Conservation (phyloP, 2,888 invertebrate genomes). For the Germaria angustata region DNA sequence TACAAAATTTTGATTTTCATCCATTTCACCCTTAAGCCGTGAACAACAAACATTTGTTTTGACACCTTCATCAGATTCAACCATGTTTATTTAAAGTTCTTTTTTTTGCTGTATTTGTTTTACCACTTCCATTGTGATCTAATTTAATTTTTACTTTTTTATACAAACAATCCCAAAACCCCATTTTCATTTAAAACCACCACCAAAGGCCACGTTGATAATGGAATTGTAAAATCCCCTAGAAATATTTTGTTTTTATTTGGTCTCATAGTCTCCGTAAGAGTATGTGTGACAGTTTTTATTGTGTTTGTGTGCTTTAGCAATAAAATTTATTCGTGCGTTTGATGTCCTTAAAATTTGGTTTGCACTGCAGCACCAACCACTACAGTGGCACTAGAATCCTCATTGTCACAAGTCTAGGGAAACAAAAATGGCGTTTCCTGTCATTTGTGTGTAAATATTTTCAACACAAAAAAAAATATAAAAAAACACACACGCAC, state of each 20-base stretch:
- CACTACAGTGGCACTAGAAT: constrained; percentile 12
- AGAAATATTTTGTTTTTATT: neutral
- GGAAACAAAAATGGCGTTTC: constrained; percentile 48
- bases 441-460: constrained; percentile 32
- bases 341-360: constrained; percentile 63
- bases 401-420: constrained; percentile 7
- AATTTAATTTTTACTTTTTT: constrained; percentile 50
- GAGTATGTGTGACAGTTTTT: constrained; percentile 37
- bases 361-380: constrained; percentile 28
- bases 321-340: constrained; percentile 56
- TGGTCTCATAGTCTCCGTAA: neutral
- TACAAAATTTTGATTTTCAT: neutral
- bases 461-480: constrained; percentile 61
- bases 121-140: constrained; percentile 32
- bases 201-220: constrained; percentile 5
- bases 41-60: constrained; percentile 42
- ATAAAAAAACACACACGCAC: too few relatives aligned
- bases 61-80: constrained; percentile 50
- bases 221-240: constrained; percentile 1
- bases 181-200: constrained; percentile 35
- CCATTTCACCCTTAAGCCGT: neutral
- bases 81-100: constrained; percentile 48
- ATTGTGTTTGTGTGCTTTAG: constrained; percentile 21
- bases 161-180: constrained; percentile 29
- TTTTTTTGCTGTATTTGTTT: neutral